phyloP scores from a whole-genome alignment of 2,113 vertebrate species.

The Onychostoma macrolepis region DNA sequence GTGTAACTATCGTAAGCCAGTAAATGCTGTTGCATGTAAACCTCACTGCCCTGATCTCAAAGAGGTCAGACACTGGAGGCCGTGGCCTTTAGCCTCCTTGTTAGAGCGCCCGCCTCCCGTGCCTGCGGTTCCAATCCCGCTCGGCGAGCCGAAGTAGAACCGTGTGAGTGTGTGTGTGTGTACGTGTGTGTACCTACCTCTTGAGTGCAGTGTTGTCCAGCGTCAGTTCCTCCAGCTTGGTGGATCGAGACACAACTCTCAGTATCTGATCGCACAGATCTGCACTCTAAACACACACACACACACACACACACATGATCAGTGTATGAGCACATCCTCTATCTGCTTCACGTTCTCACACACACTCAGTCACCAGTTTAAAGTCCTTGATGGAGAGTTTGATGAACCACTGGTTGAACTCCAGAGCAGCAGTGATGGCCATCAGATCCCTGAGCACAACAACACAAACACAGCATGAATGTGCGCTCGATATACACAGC shows the following conservation, averaged over 20 bases:
- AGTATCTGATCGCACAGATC: constrained; percentile 94
- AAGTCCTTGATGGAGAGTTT: constrained; percentile 91
- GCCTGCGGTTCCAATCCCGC: too few relatives aligned
- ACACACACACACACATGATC: constrained; percentile 5
- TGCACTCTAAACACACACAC: constrained; percentile 74
- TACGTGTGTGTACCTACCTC: constrained; percentile 72
- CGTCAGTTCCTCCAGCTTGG: constrained; percentile 88
- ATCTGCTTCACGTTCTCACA: neutral
- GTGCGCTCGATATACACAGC: too few relatives aligned
- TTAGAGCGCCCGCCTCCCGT: too few relatives aligned
- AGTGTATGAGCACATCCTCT: neutral
- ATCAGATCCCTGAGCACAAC: constrained; percentile 86
- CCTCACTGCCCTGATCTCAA: too few relatives aligned
- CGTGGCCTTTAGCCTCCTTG: too few relatives aligned
- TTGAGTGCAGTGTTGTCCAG: constrained; percentile 92
- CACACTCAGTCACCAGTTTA: constrained; percentile 84
- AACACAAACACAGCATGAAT: neutral
- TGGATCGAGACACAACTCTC: constrained; percentile 87
- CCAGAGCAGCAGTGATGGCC: constrained; percentile 89
- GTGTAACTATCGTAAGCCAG: too few relatives aligned
- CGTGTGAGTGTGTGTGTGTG: too few relatives aligned
- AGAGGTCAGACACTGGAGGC: too few relatives aligned
- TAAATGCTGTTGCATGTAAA: too few relatives aligned
- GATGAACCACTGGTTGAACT: constrained; percentile 97
- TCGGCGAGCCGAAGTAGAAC: too few relatives aligned